Conservation (phyloP, 2,888 invertebrate species). For the Panzeria rudis region DNA sequence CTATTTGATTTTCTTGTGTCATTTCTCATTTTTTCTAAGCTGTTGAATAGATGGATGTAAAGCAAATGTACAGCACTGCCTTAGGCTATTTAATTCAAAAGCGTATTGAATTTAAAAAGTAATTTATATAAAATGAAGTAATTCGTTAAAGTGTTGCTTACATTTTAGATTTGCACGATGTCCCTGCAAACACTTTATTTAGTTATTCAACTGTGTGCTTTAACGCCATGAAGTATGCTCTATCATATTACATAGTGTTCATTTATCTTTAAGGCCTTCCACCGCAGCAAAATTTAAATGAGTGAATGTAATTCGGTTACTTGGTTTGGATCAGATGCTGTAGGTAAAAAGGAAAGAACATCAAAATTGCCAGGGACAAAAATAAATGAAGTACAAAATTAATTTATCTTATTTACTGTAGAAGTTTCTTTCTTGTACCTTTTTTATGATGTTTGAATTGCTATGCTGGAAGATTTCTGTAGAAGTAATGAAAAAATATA, state of each 20-base stretch:
- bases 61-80: conserved; percentile 32
- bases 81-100: conserved; percentile 52
- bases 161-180: conserved; percentile 28
- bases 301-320: conserved; percentile 8
- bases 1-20: conserved; percentile 3
- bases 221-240: conserved; percentile 52
- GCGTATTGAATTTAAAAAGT: conserved; percentile 74
- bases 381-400: conserved; percentile 63
- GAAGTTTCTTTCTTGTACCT: background rate
- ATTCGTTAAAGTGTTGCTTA: conserved; percentile 55
- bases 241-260: background rate
- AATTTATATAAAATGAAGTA: conserved; percentile 71
- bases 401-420: conserved; percentile 62
- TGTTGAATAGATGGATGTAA: conserved; percentile 30
- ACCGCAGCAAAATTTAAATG: background rate
- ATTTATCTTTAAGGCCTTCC: background rate
- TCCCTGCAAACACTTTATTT: conserved; percentile 28
- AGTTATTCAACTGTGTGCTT: conserved; percentile 2
- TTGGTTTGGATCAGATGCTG: conserved; percentile 26
- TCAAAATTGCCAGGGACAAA: conserved; percentile 41
- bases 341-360: background rate
- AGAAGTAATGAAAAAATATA: conserved; percentile 7
- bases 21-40: background rate
- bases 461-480: background rate
- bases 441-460: conserved; percentile 3